Evolutionary conservation across 1,140 invertebrate genomes (phyloP), one percentile per base, ranked within the genome.

Genomic region (Philopotamus ludificatus): DNA sequence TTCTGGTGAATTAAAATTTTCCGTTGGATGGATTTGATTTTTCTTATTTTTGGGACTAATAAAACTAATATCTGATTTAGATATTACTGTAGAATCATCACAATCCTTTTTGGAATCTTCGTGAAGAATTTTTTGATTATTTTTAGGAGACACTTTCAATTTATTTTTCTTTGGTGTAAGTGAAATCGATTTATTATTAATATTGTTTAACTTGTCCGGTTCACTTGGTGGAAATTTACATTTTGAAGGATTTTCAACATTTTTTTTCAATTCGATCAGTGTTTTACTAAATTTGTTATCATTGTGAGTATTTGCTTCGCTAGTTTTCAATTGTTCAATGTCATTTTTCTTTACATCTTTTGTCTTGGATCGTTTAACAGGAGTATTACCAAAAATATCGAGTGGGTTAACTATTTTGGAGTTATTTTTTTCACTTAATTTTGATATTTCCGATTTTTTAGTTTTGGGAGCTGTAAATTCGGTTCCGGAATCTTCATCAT

Each of bases 231-330:
- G n/a, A n/a, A n/a, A n/a, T n/a, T n/a, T n/a, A n/a, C n/a, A n/a
- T n/a, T n/a, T 75, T 75, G 39, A 74, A 71, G 26, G 71, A 66
- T 70, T 69, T 73, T 66, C n/a, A n/a, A n/a, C n/a, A n/a, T 64
- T 66, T 59, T 72, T 71, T 3, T 89, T 87, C 41, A 90, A 72
- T 71, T 87, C 80, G 63, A 83, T 71, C 12, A 90, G 73, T 21
- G 85, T 87, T 70, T 83, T 81, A 71, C 86, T 81, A 77, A 91
- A 90, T 67, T 87, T 84, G 53, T 85, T 81, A 81, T 90, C 87
- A 61, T 83, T 80, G 72, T 88, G 84, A 55, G 85, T 80, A 63
- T 82, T 82, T 51, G 76, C 70, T 76, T 84, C 81, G 80, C 77
- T 59, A 77, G 74, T 15, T 64, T 63, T 26, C 76, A 77, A 60